Evolutionary conservation across 2,113 vertebrate genomes (phyloP).

Genomic region (Microtus montanus): DNA sequence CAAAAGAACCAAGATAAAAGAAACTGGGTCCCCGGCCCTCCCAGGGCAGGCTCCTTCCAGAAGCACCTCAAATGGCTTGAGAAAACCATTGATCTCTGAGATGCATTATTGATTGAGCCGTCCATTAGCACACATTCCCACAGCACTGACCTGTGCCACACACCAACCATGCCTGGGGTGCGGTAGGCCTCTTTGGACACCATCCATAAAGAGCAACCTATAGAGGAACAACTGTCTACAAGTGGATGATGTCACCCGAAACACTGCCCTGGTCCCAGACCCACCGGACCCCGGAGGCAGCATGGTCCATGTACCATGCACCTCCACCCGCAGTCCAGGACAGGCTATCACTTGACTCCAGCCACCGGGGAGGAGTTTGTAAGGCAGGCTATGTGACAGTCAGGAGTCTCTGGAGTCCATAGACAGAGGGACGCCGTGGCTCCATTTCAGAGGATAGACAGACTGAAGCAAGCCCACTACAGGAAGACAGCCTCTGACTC

Average conservation of each 20-base stretch:
- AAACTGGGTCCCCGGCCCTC: neutral
- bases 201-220: neutral
- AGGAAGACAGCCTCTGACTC: neutral
- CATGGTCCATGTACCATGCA: neutral
- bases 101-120: conserved; percentile 60
- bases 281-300: neutral
- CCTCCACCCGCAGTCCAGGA: neutral
- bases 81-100: conserved; percentile 54
- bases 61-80: neutral
- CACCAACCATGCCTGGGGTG: neutral
- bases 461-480: neutral
- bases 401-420: neutral
- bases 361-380: neutral
- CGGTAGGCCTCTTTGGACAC: neutral
- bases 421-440: neutral
- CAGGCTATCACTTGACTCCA: neutral
- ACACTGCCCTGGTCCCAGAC: neutral
- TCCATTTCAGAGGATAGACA: neutral
- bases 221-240: neutral
- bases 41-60: neutral
- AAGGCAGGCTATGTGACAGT: neutral
- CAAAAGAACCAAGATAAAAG: neutral
- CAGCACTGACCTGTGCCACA: neutral
- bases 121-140: conserved; percentile 25
- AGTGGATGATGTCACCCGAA: conserved; percentile 14